These are phyloP conservation scores for Alcis repandata DNA, from an alignment of 2,888 invertebrate genomes.

Conservation along the genomic window DNA sequence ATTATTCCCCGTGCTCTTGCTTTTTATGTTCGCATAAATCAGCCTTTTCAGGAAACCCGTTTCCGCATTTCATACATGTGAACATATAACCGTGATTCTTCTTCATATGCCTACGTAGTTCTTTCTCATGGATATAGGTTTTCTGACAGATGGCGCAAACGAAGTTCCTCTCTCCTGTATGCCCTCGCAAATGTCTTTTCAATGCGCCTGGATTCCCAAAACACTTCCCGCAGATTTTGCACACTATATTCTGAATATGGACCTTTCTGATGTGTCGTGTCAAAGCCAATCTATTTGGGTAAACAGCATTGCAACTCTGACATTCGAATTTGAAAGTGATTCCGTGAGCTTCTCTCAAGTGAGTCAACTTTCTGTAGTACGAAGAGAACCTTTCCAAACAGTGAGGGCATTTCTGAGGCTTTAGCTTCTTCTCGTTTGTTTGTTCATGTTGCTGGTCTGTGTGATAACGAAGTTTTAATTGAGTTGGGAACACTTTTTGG, in stretches of 20 bases:
- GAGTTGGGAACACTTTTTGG: conserved; percentile 72
- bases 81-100: conserved; percentile 71
- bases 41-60: conserved; percentile 71
- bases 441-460: conserved; percentile 75
- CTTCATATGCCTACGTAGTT: conserved; percentile 76
- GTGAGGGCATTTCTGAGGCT: conserved; percentile 78
- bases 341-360: conserved; percentile 75
- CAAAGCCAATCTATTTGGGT: conserved; percentile 71
- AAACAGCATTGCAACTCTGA: conserved; percentile 66
- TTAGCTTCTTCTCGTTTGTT: conserved; percentile 70
- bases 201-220: conserved; percentile 73
- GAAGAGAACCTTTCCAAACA: conserved; percentile 79
- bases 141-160: conserved; percentile 75
- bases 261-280: conserved; percentile 78
- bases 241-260: conserved; percentile 77
- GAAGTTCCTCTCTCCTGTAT: conserved; percentile 78
- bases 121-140: conserved; percentile 78
- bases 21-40: conserved; percentile 77
- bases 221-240: conserved; percentile 77
- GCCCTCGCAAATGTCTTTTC: conserved; percentile 76
- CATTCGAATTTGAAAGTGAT: conserved; percentile 78
- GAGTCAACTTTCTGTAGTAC: conserved; percentile 80
- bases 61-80: conserved; percentile 73
- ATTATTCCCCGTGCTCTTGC: conserved; percentile 54
- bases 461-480: conserved; percentile 76